A percentile compares a stretch with the other conserved stretches of the same genome.
Evolutionary conservation across 2,888 invertebrate species (phyloP).

Genomic region (Sphinx pinastri): DNA sequence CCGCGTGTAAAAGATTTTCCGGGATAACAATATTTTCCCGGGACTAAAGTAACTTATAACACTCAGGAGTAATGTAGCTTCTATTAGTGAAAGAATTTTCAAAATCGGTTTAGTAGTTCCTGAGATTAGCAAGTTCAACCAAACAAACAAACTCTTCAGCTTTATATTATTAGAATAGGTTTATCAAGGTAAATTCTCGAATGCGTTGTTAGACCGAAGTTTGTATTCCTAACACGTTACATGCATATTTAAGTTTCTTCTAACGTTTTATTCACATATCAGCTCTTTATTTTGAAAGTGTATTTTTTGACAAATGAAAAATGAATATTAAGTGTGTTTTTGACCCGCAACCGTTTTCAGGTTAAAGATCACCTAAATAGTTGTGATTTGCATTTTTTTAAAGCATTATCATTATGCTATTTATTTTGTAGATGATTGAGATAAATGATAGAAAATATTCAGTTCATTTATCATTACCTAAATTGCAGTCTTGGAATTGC

Average conservation of each 20-base stretch:
- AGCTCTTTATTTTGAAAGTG: constrained; percentile 1
- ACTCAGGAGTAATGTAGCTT: too few relatives aligned
- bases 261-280: constrained; percentile 39
- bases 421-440: not conserved
- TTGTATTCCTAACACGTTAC: constrained; percentile 54
- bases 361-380: not conserved
- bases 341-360: not conserved
- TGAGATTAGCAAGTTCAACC: not conserved
- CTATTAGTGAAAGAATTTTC: too few relatives aligned
- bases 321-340: constrained; percentile 7
- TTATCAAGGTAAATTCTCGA: constrained; percentile 66
- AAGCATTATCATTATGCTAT: not conserved
- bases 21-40: too few relatives aligned
- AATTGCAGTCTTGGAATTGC: too few relatives aligned
- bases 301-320: constrained; percentile 2
- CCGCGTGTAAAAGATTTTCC: too few relatives aligned
- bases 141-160: not conserved
- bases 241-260: constrained; percentile 47
- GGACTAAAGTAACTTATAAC: too few relatives aligned
- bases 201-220: constrained; percentile 47
- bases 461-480: too few relatives aligned
- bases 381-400: not conserved
- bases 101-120: too few relatives aligned
- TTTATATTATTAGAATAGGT: constrained; percentile 62
- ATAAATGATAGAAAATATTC: not conserved